Base-by-base conservation (phyloP, 1,140 invertebrate genomes). In the Drosophila nigrodunni region DNA sequence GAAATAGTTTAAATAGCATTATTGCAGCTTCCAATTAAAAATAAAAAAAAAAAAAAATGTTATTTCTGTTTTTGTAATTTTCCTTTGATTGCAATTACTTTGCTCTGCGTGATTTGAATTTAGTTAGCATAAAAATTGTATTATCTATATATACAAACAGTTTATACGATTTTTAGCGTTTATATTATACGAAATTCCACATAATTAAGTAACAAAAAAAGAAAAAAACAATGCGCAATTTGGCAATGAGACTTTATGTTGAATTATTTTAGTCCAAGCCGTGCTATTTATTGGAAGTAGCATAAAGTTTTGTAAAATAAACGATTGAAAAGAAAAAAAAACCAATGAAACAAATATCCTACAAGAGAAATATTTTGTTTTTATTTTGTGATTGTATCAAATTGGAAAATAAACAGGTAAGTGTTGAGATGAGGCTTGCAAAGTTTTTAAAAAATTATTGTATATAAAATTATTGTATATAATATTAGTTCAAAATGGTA, bases 171-270 rank as follows among this genome's bases (percentile, higher is more conserved):
- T 61, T 54, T 74, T 68, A 61, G 58, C 58, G 43, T 61, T 43
- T 55, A 68, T 41, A 65, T 5, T 49, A 57, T 44, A 43, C 37
- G 55, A 61, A 77, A 86, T 86, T 85, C 81, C 82, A 85, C 73
- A 74, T 64, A 58, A 69, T 61, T 50, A 80, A 69, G 65, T 50
- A 59, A 68, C 43, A 44, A 67, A 66, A 55, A 74, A 80, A 69
- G 52, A 68, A 43, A 44, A 67, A 66, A 60, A 74, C 81, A 86
- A 81, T 78, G 81, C 82, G 81, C 81, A 85, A 85, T 85, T 85
- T 86, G 79, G 80, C 82, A 76, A 82, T 72, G 80, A 82, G 80
- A 82, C 80, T 82, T 82, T 81, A 37, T 64, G 82, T 79, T 77
- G 71, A 83, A 75, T 82, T 61, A 75, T 83, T 76, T 30, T 83